phyloP scores from a whole-genome alignment of 2,797 vertebrate species.

The Gallirallus australis region DNA sequence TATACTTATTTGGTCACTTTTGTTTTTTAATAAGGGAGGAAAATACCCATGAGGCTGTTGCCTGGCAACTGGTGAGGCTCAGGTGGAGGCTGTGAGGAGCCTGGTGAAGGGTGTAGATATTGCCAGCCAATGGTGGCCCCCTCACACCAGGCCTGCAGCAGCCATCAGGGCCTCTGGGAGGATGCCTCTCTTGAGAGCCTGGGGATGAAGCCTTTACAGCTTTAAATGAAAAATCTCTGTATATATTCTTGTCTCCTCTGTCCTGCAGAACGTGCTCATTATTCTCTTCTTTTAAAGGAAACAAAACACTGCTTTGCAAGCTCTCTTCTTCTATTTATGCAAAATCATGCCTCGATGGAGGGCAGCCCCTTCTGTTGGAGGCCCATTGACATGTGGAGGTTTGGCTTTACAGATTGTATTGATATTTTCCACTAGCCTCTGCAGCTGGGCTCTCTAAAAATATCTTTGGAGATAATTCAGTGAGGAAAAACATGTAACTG shows the following conservation, averaged over 20 bases:
- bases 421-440: not conserved
- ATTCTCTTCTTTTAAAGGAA: not conserved
- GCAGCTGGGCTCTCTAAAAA: slow-evolving; percentile 11
- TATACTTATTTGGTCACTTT: not conserved
- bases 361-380: not conserved
- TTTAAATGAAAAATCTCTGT: not conserved
- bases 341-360: not conserved
- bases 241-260: not conserved
- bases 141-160: accelerated
- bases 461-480: not conserved
- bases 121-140: not conserved
- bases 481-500: not conserved
- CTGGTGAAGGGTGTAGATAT: not conserved
- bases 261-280: not conserved
- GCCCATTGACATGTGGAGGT: not conserved
- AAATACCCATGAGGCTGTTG: not conserved
- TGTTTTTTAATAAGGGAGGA: not conserved
- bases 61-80: slow-evolving; percentile 57
- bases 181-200: not conserved
- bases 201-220: not conserved
- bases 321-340: not conserved
- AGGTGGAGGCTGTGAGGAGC: slow-evolving; percentile 31
- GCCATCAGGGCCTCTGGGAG: not conserved
- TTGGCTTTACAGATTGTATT: not conserved
- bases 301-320: not conserved